These are phyloP conservation scores for Cettia cetti DNA, from an alignment of 2,113 vertebrate species.

Conservation along the genomic window DNA sequence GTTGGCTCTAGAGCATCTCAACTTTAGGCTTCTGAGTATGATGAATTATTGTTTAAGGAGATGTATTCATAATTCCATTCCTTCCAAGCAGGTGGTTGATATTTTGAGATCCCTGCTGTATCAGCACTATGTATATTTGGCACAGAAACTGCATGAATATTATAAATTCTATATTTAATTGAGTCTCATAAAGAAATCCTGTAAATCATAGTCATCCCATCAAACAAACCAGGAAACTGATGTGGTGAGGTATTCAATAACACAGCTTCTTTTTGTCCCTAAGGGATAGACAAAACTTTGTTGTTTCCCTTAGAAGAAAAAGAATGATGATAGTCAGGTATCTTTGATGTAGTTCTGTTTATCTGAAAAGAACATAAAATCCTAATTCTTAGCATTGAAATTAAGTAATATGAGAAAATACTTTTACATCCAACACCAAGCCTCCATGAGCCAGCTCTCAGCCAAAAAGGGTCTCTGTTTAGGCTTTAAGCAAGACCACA, in stretches of 20 bases:
- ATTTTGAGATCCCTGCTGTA: slow-evolving; percentile 64
- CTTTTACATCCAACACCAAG: neutral
- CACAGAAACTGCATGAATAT: slow-evolving; percentile 53
- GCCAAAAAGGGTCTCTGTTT: neutral
- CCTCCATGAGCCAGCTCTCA: neutral
- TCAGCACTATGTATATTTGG: slow-evolving; percentile 65
- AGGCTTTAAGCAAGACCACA: neutral
- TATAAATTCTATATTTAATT: slow-evolving; percentile 61
- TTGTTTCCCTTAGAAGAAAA: neutral
- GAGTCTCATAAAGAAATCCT: slow-evolving; percentile 41
- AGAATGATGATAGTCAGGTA: neutral
- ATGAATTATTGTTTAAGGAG: slow-evolving; percentile 66
- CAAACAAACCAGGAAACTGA: slow-evolving; percentile 33
- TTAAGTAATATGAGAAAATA: neutral
- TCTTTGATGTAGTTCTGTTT: neutral
- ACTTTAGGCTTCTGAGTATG: slow-evolving; percentile 56
- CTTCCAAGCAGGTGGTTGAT: slow-evolving; percentile 65
- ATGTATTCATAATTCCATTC: slow-evolving; percentile 48
- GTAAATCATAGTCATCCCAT: slow-evolving; percentile 52
- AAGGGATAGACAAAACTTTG: neutral
- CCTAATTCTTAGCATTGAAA: neutral
- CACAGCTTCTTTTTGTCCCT: neutral
- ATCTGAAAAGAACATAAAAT: neutral
- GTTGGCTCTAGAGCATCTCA: slow-evolving; percentile 51
- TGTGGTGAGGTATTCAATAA: neutral